Base-by-base conservation (phyloP, 2,113 vertebrate species). In the Rynchops niger region DNA sequence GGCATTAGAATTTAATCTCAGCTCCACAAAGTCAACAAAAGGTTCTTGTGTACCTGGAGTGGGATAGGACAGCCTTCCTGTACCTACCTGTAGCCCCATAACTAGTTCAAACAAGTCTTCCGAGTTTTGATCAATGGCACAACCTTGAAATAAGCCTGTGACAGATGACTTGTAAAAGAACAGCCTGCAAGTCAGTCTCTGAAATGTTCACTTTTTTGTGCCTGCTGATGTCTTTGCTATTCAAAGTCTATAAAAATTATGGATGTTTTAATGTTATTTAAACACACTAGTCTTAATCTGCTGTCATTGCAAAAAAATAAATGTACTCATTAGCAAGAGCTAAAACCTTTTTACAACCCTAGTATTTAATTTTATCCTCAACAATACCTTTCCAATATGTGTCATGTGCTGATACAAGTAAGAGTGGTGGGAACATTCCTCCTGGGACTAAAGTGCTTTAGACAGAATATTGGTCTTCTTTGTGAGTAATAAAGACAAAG, bases 201-300 rank as follows among this genome's bases (percentile, higher is more conserved):
- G 56, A 42, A 86, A 74, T 26, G 25, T 66, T 83, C 79, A 15
- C n/a, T 84, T 88, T 90, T 78, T 91, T 83, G 6, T 79, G 32
- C 45, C n/a, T 47, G 50, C 38, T 93, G 72, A 49, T 88, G 36
- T 65, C 79, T 95, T 91, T 86, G 47, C 47, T 86, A 42, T 91
- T 95, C 34, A 63, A 92, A 81, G 61, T 26, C 90, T 84, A 65
- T 91, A 84, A 86, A 97, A 93, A 32, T 90, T 92, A 91, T 78
- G 42, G 50, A 42, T 79, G 52, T 79, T 86, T 95, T 84, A 91
- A 61, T 86, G 92, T 93, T 92, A 92, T 86, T 95, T 97, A 95
- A 97, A 84, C 76, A 83, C 27, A 63, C 21, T 49, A 71, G 55
- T 92, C 52, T 88, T 92, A 86, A 86, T 88, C 82, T 82, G 82